Base-by-base conservation (phyloP, 2,113 vertebrate genomes). In the Ailurus styani region DNA sequence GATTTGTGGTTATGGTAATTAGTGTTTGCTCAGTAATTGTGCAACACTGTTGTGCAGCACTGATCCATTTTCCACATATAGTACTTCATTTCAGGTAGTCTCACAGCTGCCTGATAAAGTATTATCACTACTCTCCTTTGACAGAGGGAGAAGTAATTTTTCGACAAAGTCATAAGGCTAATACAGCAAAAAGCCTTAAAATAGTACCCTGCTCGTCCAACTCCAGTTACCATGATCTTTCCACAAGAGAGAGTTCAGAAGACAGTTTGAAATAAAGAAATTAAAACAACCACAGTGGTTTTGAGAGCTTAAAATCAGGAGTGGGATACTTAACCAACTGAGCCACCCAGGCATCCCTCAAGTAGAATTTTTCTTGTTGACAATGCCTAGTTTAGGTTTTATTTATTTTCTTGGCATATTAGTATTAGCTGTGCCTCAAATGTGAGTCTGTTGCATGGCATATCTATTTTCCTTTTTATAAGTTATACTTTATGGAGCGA, bases 21-120 rank as follows among this genome's bases (percentile, higher is more conserved):
- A 55, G 23, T 47, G 40, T 95, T 88, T 95, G 13, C 64, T 34
- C 37, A 55, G 23, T 47, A n/a, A 93, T 85, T 95, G 10, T 77
- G 42, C 37, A 64, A 75, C 37, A 54, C 23, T 25, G 50, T 90
- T 70, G 64, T 73, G 78, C 70, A 87, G 52, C 2, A 21, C 15
- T 42, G 62, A 66, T 66, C 62, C 31, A 7, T 66, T 87, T 95
- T 64, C 21, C 21, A 78, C 40, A 31, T 4, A 18, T 9, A 29
- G 1, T 57, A 52, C 82, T 78, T 66, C 29, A 78, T 73, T 86
- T 57, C 81, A 66, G n/a, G n/a, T n/a, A n/a, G 52, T 78, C 40
- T 96, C 77, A 62, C 68, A 73, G 68, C 8, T 79, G 45, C 54
- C 52, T 91, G 85, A 75, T 47, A 75, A 78, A 60, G 25, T 57